phyloP scores from a whole-genome alignment of 2,113 vertebrate species.

The Calcarius ornatus region DNA sequence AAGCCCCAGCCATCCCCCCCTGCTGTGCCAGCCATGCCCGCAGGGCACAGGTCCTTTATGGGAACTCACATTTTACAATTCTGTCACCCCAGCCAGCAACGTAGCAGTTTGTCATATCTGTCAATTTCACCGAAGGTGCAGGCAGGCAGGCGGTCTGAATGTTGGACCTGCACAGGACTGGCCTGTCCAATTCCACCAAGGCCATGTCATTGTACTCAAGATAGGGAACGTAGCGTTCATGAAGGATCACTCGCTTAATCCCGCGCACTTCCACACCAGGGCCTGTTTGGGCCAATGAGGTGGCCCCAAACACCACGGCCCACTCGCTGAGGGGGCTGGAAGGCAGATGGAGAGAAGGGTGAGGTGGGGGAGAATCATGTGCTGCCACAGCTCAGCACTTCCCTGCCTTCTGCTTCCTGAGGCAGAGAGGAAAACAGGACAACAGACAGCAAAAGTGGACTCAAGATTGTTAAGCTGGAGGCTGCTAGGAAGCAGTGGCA shows the following conservation, averaged over 20 bases:
- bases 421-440: neutral
- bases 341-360: neutral
- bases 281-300: accelerated
- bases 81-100: neutral
- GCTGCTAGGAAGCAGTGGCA: neutral
- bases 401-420: neutral
- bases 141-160: neutral
- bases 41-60: neutral
- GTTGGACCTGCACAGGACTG: accelerated
- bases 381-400: neutral
- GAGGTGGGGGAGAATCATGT: neutral
- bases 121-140: accelerated
- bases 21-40: neutral
- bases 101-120: neutral
- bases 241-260: neutral
- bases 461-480: accelerated
- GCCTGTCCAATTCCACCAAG: neutral
- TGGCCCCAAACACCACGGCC: neutral
- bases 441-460: accelerated
- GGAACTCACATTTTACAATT: neutral
- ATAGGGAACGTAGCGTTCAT: accelerated
- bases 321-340: neutral
- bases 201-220: accelerated
- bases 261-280: neutral
- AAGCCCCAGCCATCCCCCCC: neutral